Percentiles rank a stretch among this genome's conserved stretches.
phyloP scores from a whole-genome alignment of 2,797 vertebrate genomes.

The Megaceryle alcyon region DNA sequence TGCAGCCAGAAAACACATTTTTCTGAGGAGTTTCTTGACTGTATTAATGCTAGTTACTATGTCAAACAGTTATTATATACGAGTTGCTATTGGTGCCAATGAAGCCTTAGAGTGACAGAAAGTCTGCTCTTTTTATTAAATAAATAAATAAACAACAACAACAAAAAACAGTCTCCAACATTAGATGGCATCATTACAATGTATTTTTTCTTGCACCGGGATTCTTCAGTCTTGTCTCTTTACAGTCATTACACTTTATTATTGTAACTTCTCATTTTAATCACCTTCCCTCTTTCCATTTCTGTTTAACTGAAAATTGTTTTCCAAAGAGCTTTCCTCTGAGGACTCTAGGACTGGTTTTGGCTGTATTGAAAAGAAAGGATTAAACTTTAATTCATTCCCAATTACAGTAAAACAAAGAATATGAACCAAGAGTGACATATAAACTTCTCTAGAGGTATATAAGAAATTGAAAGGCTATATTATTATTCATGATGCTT shows the following conservation, averaged over 20 bases:
- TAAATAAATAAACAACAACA: neutral
- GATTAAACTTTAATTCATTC: constrained; percentile 50
- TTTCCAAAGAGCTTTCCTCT: constrained; percentile 8
- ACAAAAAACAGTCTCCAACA: neutral
- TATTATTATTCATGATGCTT: neutral
- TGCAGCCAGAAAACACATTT: neutral
- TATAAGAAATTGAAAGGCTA: neutral
- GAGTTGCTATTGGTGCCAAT: neutral
- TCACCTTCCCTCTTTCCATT: neutral
- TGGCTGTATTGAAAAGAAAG: neutral
- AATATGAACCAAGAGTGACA: neutral
- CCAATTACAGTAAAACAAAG: neutral
- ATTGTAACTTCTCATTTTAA: constrained; percentile 30
- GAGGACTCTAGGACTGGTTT: neutral
- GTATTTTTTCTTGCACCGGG: neutral
- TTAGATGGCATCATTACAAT: neutral
- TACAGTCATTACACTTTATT: neutral
- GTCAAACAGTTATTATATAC: neutral
- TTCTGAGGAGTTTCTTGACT: neutral
- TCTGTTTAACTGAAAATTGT: constrained; percentile 34
- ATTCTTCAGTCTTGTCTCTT: neutral
- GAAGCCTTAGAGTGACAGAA: neutral
- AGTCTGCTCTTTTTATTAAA: neutral
- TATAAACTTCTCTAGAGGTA: neutral
- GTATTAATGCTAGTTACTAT: neutral